phyloP scores from a whole-genome alignment of 2,888 invertebrate species.

The Metacarcinus magister region DNA sequence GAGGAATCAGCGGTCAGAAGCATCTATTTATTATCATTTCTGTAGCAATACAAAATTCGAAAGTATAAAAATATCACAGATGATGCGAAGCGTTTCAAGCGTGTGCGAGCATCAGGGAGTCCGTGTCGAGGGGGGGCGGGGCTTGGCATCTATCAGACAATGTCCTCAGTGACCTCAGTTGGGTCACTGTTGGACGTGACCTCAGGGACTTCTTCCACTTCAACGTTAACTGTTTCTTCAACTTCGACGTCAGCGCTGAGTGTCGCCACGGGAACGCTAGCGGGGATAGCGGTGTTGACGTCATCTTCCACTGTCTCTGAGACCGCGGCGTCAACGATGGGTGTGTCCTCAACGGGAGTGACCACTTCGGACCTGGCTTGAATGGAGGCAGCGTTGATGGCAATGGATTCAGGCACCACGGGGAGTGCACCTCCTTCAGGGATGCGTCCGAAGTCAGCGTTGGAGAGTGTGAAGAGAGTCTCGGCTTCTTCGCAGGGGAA shows the following conservation, averaged over 20 bases:
- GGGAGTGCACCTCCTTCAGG: conserved; percentile 67
- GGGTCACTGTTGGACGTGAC: background rate
- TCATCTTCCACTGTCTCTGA: background rate
- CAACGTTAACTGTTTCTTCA: too few relatives aligned
- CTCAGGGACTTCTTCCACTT: background rate
- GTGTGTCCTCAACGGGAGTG: background rate
- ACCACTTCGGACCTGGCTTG: background rate
- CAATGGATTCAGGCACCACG: background rate
- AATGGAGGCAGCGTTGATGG: background rate
- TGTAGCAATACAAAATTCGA: background rate
- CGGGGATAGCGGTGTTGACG: background rate
- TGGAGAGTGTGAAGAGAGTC: conserved; percentile 83
- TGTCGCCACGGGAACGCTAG: background rate
- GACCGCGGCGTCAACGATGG: background rate
- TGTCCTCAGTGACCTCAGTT: background rate
- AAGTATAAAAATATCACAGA: conserved; percentile 66
- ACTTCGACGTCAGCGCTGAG: background rate
- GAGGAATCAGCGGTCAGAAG: background rate
- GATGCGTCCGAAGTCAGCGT: conserved; percentile 83
- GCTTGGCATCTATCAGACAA: background rate
- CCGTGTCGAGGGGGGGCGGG: background rate
- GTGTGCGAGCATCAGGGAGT: background rate
- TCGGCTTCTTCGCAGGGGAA: conserved; percentile 83
- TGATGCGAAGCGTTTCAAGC: conserved; percentile 44
- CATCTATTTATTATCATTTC: background rate